These are phyloP conservation scores for Gymnodraco acuticeps DNA, from an alignment of 2,797 vertebrate genomes.

Conservation along the genomic window DNA sequence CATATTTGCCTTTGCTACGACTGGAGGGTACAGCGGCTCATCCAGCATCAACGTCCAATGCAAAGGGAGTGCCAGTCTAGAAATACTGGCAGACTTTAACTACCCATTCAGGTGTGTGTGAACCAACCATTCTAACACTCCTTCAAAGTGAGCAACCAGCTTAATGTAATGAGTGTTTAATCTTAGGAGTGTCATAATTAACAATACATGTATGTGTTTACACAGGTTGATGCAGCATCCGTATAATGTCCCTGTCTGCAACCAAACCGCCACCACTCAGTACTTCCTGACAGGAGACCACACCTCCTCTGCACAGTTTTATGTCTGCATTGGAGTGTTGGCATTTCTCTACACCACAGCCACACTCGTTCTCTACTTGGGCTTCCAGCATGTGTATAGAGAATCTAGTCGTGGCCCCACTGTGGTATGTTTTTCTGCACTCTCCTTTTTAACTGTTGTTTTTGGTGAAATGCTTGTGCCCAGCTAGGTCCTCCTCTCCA, in stretches of 20 bases:
- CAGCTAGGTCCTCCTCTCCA: neutral
- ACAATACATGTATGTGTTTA: conserved; percentile 9
- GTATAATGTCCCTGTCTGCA: conserved; percentile 85
- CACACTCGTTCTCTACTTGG: conserved; percentile 90
- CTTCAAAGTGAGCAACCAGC: neutral
- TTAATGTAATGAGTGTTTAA: neutral
- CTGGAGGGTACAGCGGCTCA: conserved; percentile 89
- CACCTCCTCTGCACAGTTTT: conserved; percentile 91
- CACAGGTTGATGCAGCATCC: conserved; percentile 86
- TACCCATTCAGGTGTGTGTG: conserved; percentile 86
- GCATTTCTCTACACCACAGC: conserved; percentile 92
- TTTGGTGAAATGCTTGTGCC: conserved; percentile 15
- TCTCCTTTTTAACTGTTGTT: conserved; percentile 5
- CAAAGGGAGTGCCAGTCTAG: accelerated
- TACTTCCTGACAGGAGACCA: conserved; percentile 87
- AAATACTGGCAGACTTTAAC: conserved; percentile 79
- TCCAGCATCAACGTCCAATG: conserved; percentile 84
- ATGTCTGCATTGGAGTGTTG: conserved; percentile 91
- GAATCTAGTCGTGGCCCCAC: conserved; percentile 86
- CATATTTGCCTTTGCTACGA: conserved; percentile 94
- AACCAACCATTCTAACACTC: neutral
- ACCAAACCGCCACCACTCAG: accelerated
- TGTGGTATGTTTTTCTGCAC: conserved; percentile 82
- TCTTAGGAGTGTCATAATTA: neutral
- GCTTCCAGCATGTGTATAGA: conserved; percentile 89